phyloP scores from a whole-genome alignment of 1,140 invertebrate species.

The Brachionus rotundiformis region DNA sequence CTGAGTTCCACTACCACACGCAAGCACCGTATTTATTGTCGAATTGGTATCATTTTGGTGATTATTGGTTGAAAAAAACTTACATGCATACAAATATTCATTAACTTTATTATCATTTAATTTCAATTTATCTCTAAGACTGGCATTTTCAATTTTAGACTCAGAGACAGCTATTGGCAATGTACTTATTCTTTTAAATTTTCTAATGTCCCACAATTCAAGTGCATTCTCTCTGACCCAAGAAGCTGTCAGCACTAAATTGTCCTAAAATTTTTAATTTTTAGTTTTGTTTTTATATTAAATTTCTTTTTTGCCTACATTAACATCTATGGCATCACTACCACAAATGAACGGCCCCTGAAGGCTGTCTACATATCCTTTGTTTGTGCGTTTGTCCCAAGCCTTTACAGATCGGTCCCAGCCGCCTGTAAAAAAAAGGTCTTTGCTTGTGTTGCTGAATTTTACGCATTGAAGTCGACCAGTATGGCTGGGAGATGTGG shows the following conservation, averaged over 20 bases:
- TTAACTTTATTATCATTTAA: not conserved
- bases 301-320: conserved; percentile 29
- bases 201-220: conserved; percentile 36
- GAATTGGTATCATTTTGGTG: not conserved
- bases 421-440: conserved; percentile 28
- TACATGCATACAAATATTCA: conserved; percentile 51
- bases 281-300: too few relatives aligned
- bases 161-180: not conserved
- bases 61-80: conserved; percentile 32
- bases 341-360: conserved; percentile 47
- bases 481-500: not conserved
- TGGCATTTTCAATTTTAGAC: not conserved
- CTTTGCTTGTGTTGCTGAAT: conserved; percentile 3
- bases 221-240: conserved; percentile 40
- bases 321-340: conserved; percentile 50
- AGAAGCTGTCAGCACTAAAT: conserved; percentile 44
- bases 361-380: conserved; percentile 23
- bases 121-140: conserved; percentile 14
- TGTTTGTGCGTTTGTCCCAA: not conserved
- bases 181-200: conserved; percentile 25
- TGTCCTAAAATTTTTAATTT: not conserved
- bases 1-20: conserved; percentile 48
- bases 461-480: conserved; percentile 41
- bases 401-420: conserved; percentile 46
- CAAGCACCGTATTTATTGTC: not conserved